phyloP scores from a whole-genome alignment of 2,888 invertebrate species.

The Papilio demoleus region DNA sequence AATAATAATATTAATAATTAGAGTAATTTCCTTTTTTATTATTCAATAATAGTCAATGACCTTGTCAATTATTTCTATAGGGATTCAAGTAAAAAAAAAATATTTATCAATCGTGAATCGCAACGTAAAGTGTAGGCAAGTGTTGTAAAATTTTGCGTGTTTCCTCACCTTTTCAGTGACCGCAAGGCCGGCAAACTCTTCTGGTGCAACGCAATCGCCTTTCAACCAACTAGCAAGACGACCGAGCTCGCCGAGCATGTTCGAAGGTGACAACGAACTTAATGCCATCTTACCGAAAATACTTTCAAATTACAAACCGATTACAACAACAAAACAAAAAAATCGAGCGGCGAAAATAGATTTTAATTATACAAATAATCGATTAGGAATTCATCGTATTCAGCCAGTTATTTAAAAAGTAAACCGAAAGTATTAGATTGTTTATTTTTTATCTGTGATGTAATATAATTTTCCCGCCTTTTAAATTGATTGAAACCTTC shows the following conservation, averaged over 20 bases:
- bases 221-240: constrained; percentile 74
- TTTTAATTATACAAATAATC: constrained; percentile 15
- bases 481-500: constrained; percentile 46
- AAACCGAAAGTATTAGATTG: constrained; percentile 2
- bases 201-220: constrained; percentile 71
- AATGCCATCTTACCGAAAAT: constrained; percentile 61
- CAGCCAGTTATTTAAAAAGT: neutral
- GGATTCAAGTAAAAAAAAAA: too few relatives aligned
- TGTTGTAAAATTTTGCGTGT: neutral
- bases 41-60: too few relatives aligned
- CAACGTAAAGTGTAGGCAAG: neutral
- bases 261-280: constrained; percentile 71
- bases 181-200: constrained; percentile 72
- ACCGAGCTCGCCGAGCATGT: constrained; percentile 76
- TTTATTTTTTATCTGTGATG: constrained; percentile 38
- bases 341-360: neutral
- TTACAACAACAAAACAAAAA: constrained; percentile 21
- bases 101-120: too few relatives aligned
- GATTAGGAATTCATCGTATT: constrained; percentile 17
- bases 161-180: constrained; percentile 74
- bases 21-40: too few relatives aligned
- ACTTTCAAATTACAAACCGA: constrained; percentile 30
- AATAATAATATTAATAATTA: too few relatives aligned
- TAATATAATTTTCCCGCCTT: constrained; percentile 40
- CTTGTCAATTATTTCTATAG: too few relatives aligned